phyloP scores from a whole-genome alignment of 1,140 invertebrate genomes.

The Aphaenogaster floridana region DNA sequence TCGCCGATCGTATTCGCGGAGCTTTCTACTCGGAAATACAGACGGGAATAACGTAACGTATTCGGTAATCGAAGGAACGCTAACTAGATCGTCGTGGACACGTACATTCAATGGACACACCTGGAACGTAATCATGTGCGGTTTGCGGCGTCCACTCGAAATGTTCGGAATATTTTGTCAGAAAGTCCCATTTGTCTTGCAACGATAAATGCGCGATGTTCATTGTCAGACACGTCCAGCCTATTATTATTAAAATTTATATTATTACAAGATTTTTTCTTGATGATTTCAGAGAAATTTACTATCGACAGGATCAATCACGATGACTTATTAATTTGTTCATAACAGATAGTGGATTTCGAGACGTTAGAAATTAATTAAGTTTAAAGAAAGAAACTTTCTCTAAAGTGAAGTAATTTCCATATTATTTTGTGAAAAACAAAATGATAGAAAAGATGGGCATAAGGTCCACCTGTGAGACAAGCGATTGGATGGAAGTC shows the following conservation, averaged over 20 bases:
- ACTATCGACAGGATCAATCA: neutral
- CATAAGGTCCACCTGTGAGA: slow-evolving; percentile 70
- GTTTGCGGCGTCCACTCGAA: slow-evolving; percentile 66
- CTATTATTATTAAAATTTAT: slow-evolving; percentile 50
- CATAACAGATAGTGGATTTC: neutral
- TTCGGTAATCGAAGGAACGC: neutral
- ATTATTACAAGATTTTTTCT: neutral
- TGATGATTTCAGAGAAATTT: too few relatives aligned
- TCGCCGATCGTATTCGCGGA: neutral
- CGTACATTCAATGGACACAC: neutral
- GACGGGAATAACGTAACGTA: neutral
- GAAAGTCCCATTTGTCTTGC: slow-evolving; percentile 74
- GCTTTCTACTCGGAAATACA: slow-evolving; percentile 31
- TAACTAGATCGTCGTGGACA: neutral
- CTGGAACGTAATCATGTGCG: neutral
- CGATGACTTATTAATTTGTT: neutral
- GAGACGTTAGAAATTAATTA: neutral
- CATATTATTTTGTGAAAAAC: neutral
- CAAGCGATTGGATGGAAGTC: slow-evolving; percentile 74
- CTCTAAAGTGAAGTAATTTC: neutral
- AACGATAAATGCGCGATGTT: slow-evolving; percentile 64
- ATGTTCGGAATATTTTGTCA: slow-evolving; percentile 71
- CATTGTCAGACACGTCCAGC: slow-evolving; percentile 73
- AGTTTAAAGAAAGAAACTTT: neutral
- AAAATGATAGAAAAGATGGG: neutral